These are phyloP conservation scores for Pecten maximus DNA, from an alignment of 2,888 invertebrate genomes.

Conservation along the genomic window DNA sequence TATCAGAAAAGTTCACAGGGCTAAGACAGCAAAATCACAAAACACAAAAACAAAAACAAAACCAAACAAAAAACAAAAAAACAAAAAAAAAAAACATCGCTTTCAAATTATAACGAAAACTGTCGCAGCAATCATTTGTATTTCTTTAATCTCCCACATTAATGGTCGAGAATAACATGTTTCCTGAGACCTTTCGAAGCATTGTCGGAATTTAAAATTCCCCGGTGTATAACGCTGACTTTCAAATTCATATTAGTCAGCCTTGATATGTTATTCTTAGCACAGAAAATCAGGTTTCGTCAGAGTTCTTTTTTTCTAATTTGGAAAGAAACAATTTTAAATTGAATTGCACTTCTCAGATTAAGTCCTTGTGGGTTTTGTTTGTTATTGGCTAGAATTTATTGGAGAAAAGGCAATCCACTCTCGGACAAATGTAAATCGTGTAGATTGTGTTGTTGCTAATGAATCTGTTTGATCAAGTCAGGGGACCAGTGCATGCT, in stretches of 20 bases:
- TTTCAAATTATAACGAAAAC: background rate
- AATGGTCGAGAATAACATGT: background rate
- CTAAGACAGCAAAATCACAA: background rate
- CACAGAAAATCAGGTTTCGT: background rate
- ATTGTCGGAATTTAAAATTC: background rate
- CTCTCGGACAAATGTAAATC: background rate
- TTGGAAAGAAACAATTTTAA: background rate
- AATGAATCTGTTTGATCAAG: too few species aligned
- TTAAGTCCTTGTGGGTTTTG: background rate
- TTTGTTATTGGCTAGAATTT: background rate
- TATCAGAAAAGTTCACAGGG: background rate
- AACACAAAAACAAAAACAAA: too few species aligned
- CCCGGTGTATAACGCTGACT: background rate
- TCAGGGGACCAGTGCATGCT: too few species aligned
- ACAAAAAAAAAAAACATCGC: background rate
- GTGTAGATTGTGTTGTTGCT: too few species aligned
- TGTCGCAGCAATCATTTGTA: background rate
- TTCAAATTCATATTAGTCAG: background rate
- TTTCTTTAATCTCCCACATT: background rate
- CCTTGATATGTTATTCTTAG: background rate
- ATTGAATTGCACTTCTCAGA: background rate
- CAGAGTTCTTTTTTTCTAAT: background rate
- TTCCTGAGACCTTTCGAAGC: background rate
- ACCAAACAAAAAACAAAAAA: too few species aligned
- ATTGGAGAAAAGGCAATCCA: background rate